These are phyloP conservation scores for Neoseiulus cucumeris DNA, from an alignment of 1,140 invertebrate species.

Conservation along the genomic window DNA sequence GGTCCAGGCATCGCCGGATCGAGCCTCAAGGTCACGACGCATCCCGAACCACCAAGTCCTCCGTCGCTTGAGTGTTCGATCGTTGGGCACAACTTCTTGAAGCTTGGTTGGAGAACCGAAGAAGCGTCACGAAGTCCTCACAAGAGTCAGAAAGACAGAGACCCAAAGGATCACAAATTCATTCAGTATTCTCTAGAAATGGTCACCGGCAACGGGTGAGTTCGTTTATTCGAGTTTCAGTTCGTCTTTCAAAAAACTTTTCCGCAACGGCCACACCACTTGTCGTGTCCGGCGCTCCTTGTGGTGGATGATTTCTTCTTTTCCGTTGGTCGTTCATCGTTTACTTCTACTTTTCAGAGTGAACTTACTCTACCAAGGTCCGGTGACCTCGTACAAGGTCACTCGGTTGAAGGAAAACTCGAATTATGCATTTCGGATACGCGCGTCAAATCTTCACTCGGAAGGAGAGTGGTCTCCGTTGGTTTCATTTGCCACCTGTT, in stretches of 20 bases:
- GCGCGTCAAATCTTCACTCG: slow-evolving; percentile 57
- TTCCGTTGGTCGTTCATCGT: background rate
- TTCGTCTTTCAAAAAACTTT: background rate
- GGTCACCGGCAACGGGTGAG: slow-evolving; percentile 30
- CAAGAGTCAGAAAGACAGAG: slow-evolving; percentile 19
- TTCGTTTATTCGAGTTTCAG: background rate
- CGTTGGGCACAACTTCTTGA: slow-evolving; percentile 52
- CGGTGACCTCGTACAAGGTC: slow-evolving; percentile 49
- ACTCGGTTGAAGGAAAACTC: slow-evolving; percentile 55
- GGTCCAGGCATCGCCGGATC: slow-evolving; percentile 54
- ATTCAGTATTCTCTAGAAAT: slow-evolving; percentile 58
- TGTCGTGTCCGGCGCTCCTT: background rate
- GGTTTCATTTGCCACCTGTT: slow-evolving; percentile 40
- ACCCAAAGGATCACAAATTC: slow-evolving; percentile 40
- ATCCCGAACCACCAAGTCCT: slow-evolving; percentile 49
- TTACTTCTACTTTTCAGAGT: slow-evolving; percentile 22
- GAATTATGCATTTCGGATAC: slow-evolving; percentile 56
- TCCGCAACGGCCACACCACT: background rate
- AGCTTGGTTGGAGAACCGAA: slow-evolving; percentile 50
- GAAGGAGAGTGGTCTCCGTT: slow-evolving; percentile 50
- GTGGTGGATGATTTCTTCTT: no score
- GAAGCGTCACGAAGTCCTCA: slow-evolving; percentile 5
- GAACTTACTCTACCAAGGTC: slow-evolving; percentile 50
- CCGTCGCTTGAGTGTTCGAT: slow-evolving; percentile 48
- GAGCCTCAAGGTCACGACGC: slow-evolving; percentile 43